Evolutionary conservation across 2,888 invertebrate species (phyloP), one percentile per base, ranked within the genome.

Genomic region (Volucella bombylans): DNA sequence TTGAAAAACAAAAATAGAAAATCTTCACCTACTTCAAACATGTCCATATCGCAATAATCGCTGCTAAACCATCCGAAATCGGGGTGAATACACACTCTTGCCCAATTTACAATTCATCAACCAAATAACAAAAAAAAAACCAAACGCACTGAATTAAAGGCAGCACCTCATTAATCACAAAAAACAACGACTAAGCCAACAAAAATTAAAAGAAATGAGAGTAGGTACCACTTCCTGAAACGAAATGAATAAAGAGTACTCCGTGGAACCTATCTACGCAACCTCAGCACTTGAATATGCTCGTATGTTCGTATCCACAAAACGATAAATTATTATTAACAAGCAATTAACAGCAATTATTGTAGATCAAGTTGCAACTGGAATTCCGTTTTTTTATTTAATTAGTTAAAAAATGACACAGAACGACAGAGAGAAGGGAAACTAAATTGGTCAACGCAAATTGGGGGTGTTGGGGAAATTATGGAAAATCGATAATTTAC

Each of bases 401-500:
- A 69, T 77, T 77, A 77, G 61, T 41, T 31, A 14, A 62, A 61
- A 61, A 11, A 14, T 8, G 38, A 54, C 47, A 54, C 39, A 47
- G 38, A 12, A 50, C 14, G 15, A 1, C 1, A 38, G 41, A 14
- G 4, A 18, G 38, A 18, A 54, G 68, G 45, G 45, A 31, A 47
- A 61, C 61, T 52, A 61, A 38, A 39, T 38, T 11, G 49, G 61
- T 12, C 15, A 59, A 59, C 41, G 57, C 1, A 31, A 31, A 6
- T 31, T 31, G 31, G 31, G 31, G 31, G 31, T 31, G 31, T 31
- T 31, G 31, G 31, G 31, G 6, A 31, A 31, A 31, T 31, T 31
- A 31, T 62, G 78, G 59, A 79, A 79, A 79, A 79, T 79, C 78
- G 39, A 79, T 79, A 79, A 71, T 64, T 55, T 57, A 10, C 68